Conservation (phyloP, 2,888 invertebrate genomes). For the Laothoe populi region DNA sequence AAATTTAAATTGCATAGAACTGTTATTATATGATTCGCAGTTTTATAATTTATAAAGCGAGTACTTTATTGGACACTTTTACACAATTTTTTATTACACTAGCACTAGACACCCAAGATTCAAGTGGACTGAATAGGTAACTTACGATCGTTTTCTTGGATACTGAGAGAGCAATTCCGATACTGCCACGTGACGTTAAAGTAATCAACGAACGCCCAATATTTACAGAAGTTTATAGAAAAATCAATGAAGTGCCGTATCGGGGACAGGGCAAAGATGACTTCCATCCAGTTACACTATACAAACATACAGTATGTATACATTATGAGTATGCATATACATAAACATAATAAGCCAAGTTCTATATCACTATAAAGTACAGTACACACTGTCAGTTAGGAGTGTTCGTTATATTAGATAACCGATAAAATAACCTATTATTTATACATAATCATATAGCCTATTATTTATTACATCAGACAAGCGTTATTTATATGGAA, state of each 20-base stretch:
- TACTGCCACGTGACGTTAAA: constrained; percentile 24
- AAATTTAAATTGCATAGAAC: not conserved
- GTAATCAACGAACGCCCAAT: constrained; percentile 45
- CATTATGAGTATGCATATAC: too few species aligned
- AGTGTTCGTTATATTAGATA: too few species aligned
- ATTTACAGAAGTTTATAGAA: constrained; percentile 65
- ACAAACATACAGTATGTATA: too few species aligned
- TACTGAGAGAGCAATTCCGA: too few species aligned
- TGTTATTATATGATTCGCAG: not conserved
- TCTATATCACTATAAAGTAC: too few species aligned
- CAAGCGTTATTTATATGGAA: too few species aligned
- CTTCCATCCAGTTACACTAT: constrained; percentile 18
- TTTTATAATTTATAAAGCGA: not conserved
- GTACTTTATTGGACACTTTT: not conserved
- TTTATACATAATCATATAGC: too few species aligned
- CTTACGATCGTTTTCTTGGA: constrained; percentile 9
- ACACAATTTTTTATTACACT: not conserved
- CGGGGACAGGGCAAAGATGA: not conserved
- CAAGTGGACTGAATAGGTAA: not conserved
- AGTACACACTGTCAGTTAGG: too few species aligned
- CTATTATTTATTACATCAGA: too few species aligned
- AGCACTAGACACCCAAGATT: not conserved
- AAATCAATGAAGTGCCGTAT: constrained; percentile 62
- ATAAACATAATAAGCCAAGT: too few species aligned
- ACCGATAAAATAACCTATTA: too few species aligned